Conservation (phyloP, 2,113 vertebrate species). For the Pyrgilauda ruficollis region DNA sequence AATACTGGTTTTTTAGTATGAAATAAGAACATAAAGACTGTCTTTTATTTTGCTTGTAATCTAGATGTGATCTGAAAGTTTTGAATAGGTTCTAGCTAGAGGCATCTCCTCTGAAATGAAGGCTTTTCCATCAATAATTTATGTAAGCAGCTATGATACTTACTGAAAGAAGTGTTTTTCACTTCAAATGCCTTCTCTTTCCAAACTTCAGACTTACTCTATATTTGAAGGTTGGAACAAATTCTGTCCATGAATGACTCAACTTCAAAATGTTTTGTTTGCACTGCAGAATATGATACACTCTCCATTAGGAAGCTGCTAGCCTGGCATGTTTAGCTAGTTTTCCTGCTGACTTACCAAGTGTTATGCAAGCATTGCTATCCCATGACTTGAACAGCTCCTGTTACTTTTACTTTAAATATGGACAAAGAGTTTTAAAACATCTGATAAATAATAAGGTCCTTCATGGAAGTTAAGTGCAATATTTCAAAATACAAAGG, state of each 20-base stretch:
- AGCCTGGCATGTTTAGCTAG: not conserved
- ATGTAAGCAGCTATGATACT: not conserved
- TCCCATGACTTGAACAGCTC: not conserved
- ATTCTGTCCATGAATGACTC: not conserved
- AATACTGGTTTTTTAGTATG: not conserved
- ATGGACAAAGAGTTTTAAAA: not conserved
- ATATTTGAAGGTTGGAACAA: constrained; percentile 15
- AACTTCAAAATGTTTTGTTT: constrained; percentile 27
- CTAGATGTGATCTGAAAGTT: not conserved
- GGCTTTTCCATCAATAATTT: not conserved
- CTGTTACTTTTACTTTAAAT: constrained; percentile 6
- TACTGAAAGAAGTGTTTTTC: not conserved
- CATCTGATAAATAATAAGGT: not conserved
- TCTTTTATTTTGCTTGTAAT: not conserved
- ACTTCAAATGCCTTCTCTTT: not conserved
- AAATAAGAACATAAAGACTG: not conserved
- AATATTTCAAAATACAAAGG: not conserved
- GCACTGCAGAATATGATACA: constrained; percentile 27
- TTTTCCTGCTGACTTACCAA: constrained; percentile 36
- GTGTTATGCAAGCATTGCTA: constrained; percentile 19
- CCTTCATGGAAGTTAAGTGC: not conserved
- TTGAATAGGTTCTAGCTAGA: not conserved
- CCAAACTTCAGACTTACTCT: not conserved
- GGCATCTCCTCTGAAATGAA: not conserved
- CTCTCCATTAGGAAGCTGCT: not conserved